Conservation (phyloP, 1,140 invertebrate species). For the Helicoverpa armigera region DNA sequence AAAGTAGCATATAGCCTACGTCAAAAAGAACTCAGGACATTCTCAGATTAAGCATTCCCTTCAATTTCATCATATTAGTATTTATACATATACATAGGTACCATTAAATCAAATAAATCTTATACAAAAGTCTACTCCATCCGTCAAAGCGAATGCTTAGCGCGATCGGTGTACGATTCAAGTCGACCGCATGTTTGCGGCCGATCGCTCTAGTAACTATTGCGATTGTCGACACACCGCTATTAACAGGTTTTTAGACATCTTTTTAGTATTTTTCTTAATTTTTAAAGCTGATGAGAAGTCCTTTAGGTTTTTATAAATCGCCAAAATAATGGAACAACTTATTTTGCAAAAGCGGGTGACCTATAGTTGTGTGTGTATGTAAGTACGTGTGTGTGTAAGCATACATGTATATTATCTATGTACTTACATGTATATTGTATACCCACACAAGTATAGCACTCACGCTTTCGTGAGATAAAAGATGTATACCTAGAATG, state of each 20-base stretch:
- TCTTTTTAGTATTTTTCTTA: neutral
- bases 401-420: too few species aligned
- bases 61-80: neutral
- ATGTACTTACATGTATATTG: too few species aligned
- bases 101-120: neutral
- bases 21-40: too few species aligned
- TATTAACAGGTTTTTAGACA: neutral
- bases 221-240: conserved; percentile 17
- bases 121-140: neutral
- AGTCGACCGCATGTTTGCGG: conserved; percentile 39
- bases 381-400: too few species aligned
- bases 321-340: neutral
- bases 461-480: too few species aligned
- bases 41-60: too few species aligned
- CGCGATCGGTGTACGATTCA: conserved; percentile 24
- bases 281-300: neutral
- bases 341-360: too few species aligned
- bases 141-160: neutral
- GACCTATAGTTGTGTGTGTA: too few species aligned
- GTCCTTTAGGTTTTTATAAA: neutral
- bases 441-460: too few species aligned
- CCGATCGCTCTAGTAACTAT: conserved; percentile 25
- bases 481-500: too few species aligned
- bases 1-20: too few species aligned
- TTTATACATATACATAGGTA: too few species aligned